These are phyloP conservation scores for Ligdia adustata DNA, from an alignment of 2,888 invertebrate genomes.

Conservation along the genomic window DNA sequence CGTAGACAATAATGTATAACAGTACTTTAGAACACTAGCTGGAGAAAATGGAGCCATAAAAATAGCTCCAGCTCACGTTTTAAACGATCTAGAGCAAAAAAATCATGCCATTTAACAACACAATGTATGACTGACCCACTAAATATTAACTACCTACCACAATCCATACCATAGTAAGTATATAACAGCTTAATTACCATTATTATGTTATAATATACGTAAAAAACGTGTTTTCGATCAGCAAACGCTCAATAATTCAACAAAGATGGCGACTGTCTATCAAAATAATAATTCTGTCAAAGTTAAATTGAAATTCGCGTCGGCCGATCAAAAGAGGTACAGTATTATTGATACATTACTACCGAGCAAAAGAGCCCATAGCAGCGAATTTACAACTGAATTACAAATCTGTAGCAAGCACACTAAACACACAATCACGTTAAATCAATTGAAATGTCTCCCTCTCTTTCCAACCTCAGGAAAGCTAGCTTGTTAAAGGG, in stretches of 20 bases:
- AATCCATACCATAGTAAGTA: not conserved
- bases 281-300: constrained; percentile 83
- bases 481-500: constrained; percentile 33
- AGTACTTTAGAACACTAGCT: not conserved
- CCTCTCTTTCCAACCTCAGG: constrained; percentile 43
- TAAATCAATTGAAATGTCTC: constrained; percentile 70
- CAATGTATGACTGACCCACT: constrained; percentile 27
- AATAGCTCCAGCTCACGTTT: constrained; percentile 14
- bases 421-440: constrained; percentile 79
- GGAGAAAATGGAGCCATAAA: constrained; percentile 14
- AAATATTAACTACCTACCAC: constrained; percentile 16
- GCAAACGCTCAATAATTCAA: constrained; percentile 67
- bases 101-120: constrained; percentile 23
- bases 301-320: constrained; percentile 79
- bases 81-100: constrained; percentile 15
- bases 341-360: constrained; percentile 82
- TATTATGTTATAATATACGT: constrained; percentile 52
- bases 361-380: constrained; percentile 74
- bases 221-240: constrained; percentile 44
- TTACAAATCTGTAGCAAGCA: constrained; percentile 78
- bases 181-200: constrained; percentile 47
- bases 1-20: constrained; percentile 1
- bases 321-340: constrained; percentile 53
- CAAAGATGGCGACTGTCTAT: constrained; percentile 68
- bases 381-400: constrained; percentile 78